phyloP scores from a whole-genome alignment of 2,113 vertebrate species.

The Pavo muticus region DNA sequence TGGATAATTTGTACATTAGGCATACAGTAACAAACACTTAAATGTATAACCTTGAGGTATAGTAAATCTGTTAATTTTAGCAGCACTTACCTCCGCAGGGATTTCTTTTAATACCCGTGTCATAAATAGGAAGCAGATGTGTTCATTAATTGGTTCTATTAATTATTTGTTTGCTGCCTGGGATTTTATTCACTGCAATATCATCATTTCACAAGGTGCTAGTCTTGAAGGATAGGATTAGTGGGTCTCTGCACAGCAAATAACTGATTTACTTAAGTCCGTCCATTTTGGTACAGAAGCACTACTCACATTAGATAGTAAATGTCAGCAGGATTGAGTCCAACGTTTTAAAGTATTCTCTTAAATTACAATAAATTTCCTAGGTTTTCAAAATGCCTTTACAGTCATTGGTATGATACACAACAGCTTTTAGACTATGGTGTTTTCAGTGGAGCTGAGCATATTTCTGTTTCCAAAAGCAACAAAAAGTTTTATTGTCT shows the following conservation, averaged over 20 bases:
- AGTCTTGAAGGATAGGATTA: not conserved
- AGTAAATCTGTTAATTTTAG: not conserved
- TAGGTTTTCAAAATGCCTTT: not conserved
- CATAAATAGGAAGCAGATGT: conserved; percentile 26
- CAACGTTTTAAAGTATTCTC: not conserved
- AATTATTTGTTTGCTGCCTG: not conserved
- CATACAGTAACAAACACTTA: not conserved
- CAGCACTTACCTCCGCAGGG: not conserved
- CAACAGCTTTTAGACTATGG: not conserved
- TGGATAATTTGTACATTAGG: not conserved
- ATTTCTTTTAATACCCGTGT: not conserved
- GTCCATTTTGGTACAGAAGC: not conserved
- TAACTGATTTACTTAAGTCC: not conserved
- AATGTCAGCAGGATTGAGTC: not conserved
- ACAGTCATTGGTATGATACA: not conserved
- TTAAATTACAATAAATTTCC: not conserved
- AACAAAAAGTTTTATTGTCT: not conserved
- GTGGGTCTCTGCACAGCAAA: not conserved
- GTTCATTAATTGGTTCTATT: conserved; percentile 26
- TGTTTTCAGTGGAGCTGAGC: not conserved
- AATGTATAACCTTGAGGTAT: not conserved
- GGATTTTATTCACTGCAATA: not conserved
- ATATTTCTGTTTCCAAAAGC: not conserved
- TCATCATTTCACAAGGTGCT: not conserved
- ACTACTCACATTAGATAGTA: not conserved